A percentile compares a stretch with the other conserved stretches of the same genome.
phyloP scores from a whole-genome alignment of 2,888 invertebrate species.

The Nemoura dubitans region DNA sequence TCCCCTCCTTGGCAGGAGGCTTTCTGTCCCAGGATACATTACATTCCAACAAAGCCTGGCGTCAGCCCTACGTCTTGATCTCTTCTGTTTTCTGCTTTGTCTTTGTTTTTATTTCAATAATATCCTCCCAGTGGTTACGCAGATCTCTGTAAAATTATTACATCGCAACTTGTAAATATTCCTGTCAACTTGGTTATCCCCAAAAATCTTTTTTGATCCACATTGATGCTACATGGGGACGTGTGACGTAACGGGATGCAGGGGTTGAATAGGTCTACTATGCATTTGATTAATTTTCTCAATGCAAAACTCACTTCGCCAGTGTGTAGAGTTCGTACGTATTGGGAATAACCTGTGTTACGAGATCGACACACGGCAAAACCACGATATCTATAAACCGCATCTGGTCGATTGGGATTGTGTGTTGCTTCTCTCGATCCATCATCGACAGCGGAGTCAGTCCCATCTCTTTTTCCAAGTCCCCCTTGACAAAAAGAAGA shows the following conservation, averaged over 20 bases:
- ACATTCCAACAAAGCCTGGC: too few relatives aligned
- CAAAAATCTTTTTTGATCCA: too few relatives aligned
- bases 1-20: too few relatives aligned
- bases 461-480: constrained; percentile 67
- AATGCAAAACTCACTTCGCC: constrained; percentile 60
- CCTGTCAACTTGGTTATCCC: too few relatives aligned
- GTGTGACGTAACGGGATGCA: too few relatives aligned
- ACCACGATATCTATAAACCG: constrained; percentile 70
- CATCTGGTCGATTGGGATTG: constrained; percentile 71
- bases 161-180: too few relatives aligned
- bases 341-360: constrained; percentile 65
- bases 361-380: constrained; percentile 66
- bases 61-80: too few relatives aligned
- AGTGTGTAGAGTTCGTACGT: constrained; percentile 63
- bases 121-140: constrained; percentile 68
- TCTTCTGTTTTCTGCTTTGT: constrained; percentile 67
- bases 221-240: too few relatives aligned
- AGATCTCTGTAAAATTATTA: constrained; percentile 60
- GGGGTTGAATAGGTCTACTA: too few relatives aligned
- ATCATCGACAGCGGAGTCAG: constrained; percentile 70
- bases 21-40: too few relatives aligned
- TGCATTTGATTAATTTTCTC: neutral
- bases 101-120: constrained; percentile 66
- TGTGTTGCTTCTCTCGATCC: constrained; percentile 67
- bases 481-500: constrained; percentile 64